These are phyloP conservation scores for Rhamnusium bicolor DNA, from an alignment of 2,888 invertebrate genomes.

Conservation along the genomic window DNA sequence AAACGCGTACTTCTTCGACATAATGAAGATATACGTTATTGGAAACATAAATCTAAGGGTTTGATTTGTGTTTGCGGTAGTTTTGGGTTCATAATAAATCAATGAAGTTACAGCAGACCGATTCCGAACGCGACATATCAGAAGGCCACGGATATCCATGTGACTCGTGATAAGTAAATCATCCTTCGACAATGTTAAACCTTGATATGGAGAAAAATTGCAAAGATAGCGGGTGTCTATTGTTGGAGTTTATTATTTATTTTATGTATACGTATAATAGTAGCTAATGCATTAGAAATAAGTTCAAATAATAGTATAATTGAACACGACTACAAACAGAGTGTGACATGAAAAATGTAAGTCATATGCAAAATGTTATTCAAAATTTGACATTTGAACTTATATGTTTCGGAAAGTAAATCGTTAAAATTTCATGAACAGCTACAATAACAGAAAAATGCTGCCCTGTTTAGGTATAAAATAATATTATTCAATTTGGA, in stretches of 20 bases:
- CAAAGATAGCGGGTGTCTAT: conserved; percentile 48
- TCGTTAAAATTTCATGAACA: no score
- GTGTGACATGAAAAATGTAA: no score
- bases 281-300: conserved; percentile 42
- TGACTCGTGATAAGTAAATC: conserved; percentile 63
- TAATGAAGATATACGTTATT: conserved; percentile 69
- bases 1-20: conserved; percentile 44
- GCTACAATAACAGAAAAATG: no score
- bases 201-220: conserved; percentile 49
- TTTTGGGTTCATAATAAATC: conserved; percentile 67
- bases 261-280: conserved; percentile 41
- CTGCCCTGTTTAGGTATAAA: no score
- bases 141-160: conserved; percentile 57
- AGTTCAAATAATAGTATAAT: no score
- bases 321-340: no score
- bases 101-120: conserved; percentile 57
- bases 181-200: conserved; percentile 47
- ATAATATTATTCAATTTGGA: no score
- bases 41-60: conserved; percentile 65
- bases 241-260: conserved; percentile 45
- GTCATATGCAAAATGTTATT: no score
- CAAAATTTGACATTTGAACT: no score
- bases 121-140: conserved; percentile 53
- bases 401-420: no score
- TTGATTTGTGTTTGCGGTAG: conserved; percentile 68